A percentile compares a stretch with the other conserved stretches of the same genome.
Conservation (phyloP, 2,113 vertebrate species). For the Tachysurus fulvidraco region DNA sequence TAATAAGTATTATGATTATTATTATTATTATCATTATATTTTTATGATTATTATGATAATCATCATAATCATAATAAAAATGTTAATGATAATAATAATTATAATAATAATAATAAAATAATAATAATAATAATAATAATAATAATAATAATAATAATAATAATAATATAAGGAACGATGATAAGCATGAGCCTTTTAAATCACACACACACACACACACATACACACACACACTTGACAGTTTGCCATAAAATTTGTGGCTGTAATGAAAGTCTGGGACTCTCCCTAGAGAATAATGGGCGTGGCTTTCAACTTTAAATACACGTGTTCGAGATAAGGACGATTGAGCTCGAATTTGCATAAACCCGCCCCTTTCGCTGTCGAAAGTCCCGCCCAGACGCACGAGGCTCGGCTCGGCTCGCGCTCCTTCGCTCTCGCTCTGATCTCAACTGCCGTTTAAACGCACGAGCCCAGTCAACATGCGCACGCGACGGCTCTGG, state of each 20-base stretch:
- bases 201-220: slow-evolving; percentile 12
- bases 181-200: neutral
- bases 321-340: neutral
- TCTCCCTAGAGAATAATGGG: slow-evolving; percentile 4
- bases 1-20: too few species aligned
- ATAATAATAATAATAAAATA: too few species aligned
- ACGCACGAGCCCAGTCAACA: neutral
- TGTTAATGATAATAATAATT: too few species aligned
- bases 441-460: neutral
- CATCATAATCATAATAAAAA: too few species aligned
- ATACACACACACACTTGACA: neutral
- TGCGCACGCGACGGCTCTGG: neutral
- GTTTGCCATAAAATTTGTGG: neutral
- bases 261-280: slow-evolving; percentile 8
- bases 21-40: too few species aligned
- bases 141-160: too few species aligned
- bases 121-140: too few species aligned
- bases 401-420: slow-evolving; percentile 17
- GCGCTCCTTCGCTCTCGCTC: neutral
- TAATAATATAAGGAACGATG: neutral
- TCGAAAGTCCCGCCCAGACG: slow-evolving; percentile 7
- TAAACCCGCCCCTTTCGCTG: neutral
- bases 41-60: too few species aligned
- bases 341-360: neutral
- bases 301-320: slow-evolving; percentile 11